Percentiles rank a stretch among this genome's conserved stretches.
Conservation (phyloP, 2,113 vertebrate genomes). For the Phrynosoma blainvillii region DNA sequence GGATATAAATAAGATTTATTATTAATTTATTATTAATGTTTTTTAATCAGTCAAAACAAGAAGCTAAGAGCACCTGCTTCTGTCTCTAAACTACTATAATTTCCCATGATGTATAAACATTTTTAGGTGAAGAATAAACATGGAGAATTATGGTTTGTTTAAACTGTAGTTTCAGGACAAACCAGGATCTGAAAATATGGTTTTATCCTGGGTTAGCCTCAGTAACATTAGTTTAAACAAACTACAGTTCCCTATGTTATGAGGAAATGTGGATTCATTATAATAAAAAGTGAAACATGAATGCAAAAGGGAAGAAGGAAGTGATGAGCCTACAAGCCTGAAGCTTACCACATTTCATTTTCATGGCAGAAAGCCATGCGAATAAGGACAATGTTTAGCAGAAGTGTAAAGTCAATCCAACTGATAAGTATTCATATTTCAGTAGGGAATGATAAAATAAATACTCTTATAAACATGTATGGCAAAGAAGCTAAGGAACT, state of each 20-base stretch:
- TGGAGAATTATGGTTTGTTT: neutral
- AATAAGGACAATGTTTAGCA: neutral
- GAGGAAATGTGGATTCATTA: neutral
- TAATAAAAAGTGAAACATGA: neutral
- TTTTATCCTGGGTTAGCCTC: too few species aligned
- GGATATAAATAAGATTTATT: too few species aligned
- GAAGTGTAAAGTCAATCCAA: neutral
- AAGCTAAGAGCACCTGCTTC: neutral
- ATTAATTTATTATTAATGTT: too few species aligned
- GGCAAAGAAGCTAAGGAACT: neutral
- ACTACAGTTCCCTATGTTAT: neutral
- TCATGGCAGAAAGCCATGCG: neutral
- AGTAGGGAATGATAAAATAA: neutral
- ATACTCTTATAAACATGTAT: neutral
- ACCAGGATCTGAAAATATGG: neutral
- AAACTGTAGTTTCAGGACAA: neutral
- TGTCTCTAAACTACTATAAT: neutral
- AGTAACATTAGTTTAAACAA: neutral
- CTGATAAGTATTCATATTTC: neutral
- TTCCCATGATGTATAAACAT: neutral
- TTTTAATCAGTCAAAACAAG: neutral
- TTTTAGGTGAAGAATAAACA: too few species aligned
- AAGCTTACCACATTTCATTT: neutral
- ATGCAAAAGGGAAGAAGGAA: neutral
- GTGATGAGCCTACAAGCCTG: neutral